phyloP scores from a whole-genome alignment of 1,140 invertebrate genomes.

The Octopus sinensis region DNA sequence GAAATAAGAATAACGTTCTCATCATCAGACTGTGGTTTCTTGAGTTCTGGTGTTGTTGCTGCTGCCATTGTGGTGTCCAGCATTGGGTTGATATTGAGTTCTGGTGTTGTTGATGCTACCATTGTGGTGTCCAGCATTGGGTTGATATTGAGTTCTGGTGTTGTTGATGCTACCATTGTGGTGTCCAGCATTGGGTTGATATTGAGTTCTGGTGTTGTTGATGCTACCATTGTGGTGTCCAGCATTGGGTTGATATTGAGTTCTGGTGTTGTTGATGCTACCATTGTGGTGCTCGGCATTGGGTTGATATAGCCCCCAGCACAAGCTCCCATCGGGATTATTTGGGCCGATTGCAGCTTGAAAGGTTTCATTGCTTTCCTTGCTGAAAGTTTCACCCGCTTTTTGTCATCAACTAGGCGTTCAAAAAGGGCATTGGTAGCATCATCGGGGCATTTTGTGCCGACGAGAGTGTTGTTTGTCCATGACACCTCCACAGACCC shows the following conservation, averaged over 20 bases:
- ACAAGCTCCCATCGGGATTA: slow-evolving; percentile 72
- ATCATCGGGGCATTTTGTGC: slow-evolving; percentile 70
- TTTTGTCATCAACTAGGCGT: slow-evolving; percentile 61
- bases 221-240: no score
- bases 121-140: no score
- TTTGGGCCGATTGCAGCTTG: slow-evolving; percentile 65
- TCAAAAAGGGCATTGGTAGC: slow-evolving; percentile 71
- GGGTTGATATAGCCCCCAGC: slow-evolving; percentile 48
- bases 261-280: not conserved
- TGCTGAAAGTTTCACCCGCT: slow-evolving; percentile 62
- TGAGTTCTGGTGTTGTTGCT: no score
- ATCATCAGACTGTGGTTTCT: slow-evolving; percentile 15
- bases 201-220: no score
- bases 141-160: no score
- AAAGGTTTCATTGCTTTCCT: slow-evolving; percentile 73
- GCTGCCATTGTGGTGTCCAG: no score
- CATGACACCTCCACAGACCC: slow-evolving; percentile 68
- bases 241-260: no score
- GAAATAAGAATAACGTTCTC: slow-evolving; percentile 82
- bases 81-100: no score
- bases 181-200: no score
- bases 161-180: no score
- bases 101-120: no score
- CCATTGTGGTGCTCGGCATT: not conserved
- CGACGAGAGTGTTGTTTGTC: slow-evolving; percentile 75